These are phyloP conservation scores for Sapayoa aenigma DNA, from an alignment of 2,113 vertebrate species.

Conservation along the genomic window DNA sequence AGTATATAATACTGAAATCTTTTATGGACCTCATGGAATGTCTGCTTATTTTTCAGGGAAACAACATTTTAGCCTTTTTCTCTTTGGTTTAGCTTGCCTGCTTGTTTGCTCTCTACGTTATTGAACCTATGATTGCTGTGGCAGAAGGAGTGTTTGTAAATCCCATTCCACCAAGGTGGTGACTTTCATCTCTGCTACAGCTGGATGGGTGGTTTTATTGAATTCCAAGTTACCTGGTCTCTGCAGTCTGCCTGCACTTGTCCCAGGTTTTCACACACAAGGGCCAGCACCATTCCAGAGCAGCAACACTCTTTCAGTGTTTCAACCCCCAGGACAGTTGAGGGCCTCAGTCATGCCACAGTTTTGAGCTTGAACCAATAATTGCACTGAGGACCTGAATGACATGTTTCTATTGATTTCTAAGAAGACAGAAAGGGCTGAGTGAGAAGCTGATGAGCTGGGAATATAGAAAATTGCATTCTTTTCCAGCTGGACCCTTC, in stretches of 20 bases:
- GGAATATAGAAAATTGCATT: not conserved
- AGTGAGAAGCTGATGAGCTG: not conserved
- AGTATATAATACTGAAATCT: not conserved
- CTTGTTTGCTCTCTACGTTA: not conserved
- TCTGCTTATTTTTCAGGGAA: not conserved
- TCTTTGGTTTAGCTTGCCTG: not conserved
- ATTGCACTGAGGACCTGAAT: not conserved
- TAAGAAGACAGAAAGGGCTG: not conserved
- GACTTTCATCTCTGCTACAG: not conserved
- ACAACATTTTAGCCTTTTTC: not conserved
- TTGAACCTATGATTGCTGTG: not conserved
- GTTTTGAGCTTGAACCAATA: not conserved
- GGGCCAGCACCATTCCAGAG: not conserved
- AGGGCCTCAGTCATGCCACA: not conserved
- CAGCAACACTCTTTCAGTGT: not conserved
- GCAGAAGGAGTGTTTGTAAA: not conserved
- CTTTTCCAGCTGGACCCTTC: not conserved
- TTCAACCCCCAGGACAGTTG: not conserved
- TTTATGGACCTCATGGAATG: accelerated
- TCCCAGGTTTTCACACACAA: accelerated
- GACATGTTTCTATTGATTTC: not conserved
- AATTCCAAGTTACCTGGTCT: not conserved
- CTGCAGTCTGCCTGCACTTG: accelerated
- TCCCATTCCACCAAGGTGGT: not conserved
- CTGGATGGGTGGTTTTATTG: accelerated